These are phyloP conservation scores for Dallia pectoralis DNA, from an alignment of 2,797 vertebrate genomes.

Conservation along the genomic window DNA sequence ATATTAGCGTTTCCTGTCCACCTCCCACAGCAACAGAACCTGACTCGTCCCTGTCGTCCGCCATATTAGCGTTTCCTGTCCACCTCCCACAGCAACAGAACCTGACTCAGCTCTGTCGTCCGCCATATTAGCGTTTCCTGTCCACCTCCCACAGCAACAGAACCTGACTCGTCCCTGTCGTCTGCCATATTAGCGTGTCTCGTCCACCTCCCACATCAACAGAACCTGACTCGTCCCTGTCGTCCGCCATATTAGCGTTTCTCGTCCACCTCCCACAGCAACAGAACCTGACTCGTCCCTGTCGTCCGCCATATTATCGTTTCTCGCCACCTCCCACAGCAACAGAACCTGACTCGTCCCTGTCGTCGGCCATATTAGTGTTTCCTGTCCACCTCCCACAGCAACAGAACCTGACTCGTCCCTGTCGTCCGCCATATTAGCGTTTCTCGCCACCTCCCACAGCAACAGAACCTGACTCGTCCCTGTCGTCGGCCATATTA, in stretches of 20 bases:
- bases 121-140: conserved; percentile 14
- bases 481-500: background rate
- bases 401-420: background rate
- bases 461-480: background rate
- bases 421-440: background rate
- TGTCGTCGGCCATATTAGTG: conserved; percentile 5
- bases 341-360: background rate
- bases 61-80: conserved; percentile 16
- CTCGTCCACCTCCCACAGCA: background rate
- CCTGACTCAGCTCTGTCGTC: background rate
- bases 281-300: background rate
- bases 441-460: conserved; percentile 8
- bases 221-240: background rate
- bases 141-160: background rate
- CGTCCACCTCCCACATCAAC: background rate
- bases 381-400: background rate
- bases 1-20: conserved; percentile 12
- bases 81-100: background rate
- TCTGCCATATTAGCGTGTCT: conserved; percentile 11
- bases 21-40: background rate
- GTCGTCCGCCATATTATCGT: conserved; percentile 7
- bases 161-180: background rate
- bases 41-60: background rate
- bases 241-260: conserved; percentile 10
- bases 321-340: background rate